Conservation (phyloP, 2,797 vertebrate genomes). For the Spinus pinus region DNA sequence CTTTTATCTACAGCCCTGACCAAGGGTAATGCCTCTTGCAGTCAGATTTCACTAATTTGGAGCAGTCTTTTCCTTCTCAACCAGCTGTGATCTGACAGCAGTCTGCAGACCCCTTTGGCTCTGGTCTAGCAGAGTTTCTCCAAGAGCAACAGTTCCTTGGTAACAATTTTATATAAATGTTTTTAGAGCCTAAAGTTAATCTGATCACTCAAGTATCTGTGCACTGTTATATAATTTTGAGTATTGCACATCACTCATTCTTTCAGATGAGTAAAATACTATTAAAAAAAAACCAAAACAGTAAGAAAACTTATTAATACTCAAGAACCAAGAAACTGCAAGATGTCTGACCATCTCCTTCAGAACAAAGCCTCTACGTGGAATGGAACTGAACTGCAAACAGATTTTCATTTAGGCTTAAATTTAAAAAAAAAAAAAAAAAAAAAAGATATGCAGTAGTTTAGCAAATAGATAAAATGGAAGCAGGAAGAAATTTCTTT, state of each 20-base stretch:
- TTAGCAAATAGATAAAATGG: neutral
- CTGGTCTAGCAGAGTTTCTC: neutral
- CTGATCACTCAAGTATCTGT: neutral
- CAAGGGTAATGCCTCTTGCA: neutral
- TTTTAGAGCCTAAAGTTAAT: neutral
- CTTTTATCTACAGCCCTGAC: neutral
- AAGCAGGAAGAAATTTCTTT: neutral
- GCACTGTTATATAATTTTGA: neutral
- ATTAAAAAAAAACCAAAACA: neutral
- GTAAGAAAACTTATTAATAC: neutral
- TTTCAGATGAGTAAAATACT: neutral
- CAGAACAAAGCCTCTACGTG: neutral
- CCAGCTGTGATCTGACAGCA: neutral
- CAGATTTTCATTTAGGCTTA: neutral
- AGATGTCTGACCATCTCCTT: neutral
- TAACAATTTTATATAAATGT: neutral
- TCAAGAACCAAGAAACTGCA: neutral
- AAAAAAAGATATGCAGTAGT: neutral
- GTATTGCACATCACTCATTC: neutral
- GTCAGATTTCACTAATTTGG: neutral
- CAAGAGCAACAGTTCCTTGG: neutral
- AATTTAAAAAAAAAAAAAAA: too few relatives aligned
- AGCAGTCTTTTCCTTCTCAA: neutral
- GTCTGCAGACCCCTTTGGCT: neutral
- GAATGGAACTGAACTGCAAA: neutral